Base-by-base conservation (phyloP, 1,140 invertebrate genomes). In the Lepidurus apus region DNA sequence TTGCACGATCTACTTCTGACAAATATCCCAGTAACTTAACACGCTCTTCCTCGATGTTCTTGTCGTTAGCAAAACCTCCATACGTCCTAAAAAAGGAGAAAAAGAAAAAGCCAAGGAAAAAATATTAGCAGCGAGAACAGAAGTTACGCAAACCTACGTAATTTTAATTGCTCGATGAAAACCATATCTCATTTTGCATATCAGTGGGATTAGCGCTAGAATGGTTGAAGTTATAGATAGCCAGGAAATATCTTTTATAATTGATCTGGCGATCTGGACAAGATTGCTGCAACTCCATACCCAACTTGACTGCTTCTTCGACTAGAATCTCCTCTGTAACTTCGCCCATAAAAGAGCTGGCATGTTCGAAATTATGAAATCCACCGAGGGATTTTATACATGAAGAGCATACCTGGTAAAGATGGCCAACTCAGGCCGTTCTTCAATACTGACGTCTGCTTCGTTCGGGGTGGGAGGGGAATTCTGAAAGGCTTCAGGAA, bases 391-490 rank as follows among this genome's bases (percentile, higher is more conserved):
- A 34, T 34, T 3, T 3, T 34, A 34, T 34, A 4, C 34, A 34
- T 76, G 42, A 26, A 43, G 13, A 77, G 53, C 26, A 43, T 80
- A 80, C 79, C 79, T 74, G 7, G 76, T 42, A 11, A 77, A 47
- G 11, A 80, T 24, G 7, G 43, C 34, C 34, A 80, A 73, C 26
- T 78, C 76, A 11, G 79, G 76, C 26, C 82, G 44, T 1, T 82
- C 80, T 75, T 85, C 82, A 13, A 86, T 81, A 75, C 83, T 85
- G 2, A 86, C 83, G 9, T 80, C 80, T 9, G 81, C 77, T 73
- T 82, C 81, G 13, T 77, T 82, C 0, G 84, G 82, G 75, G 80
- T 76, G 26, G 84, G 84, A 6, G 85, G 84, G 8, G 81, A 77
- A 13, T 80, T 74, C 79, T 84, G 83, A 74, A 82, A 79, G 4